phyloP scores from a whole-genome alignment of 2,888 invertebrate species.

The Catocala fraxini region DNA sequence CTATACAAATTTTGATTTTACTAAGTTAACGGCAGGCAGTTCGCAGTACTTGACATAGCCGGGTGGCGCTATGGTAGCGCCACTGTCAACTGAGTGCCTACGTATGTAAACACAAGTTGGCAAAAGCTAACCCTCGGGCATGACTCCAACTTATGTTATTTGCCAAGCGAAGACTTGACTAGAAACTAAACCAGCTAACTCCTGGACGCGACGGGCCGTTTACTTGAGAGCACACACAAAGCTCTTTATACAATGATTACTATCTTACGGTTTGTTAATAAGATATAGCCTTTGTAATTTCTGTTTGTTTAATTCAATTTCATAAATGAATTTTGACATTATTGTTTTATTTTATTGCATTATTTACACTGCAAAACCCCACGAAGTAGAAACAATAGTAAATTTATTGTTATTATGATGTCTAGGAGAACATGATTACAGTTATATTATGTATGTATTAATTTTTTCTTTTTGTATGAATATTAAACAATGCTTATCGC shows the following conservation, averaged over 20 bases:
- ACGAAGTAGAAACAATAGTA: too few relatives aligned
- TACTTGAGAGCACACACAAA: constrained; percentile 41
- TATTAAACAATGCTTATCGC: too few relatives aligned
- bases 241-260: constrained; percentile 27
- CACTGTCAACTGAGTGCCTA: constrained; percentile 57
- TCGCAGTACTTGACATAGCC: background rate
- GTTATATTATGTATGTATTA: too few relatives aligned
- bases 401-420: too few relatives aligned
- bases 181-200: constrained; percentile 68
- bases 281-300: background rate
- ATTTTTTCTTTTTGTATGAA: too few relatives aligned
- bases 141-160: constrained; percentile 70
- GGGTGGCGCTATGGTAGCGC: constrained; percentile 44
- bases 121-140: constrained; percentile 64
- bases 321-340: background rate
- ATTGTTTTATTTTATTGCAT: too few relatives aligned
- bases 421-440: too few relatives aligned
- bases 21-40: constrained; percentile 53
- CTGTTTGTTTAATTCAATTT: background rate
- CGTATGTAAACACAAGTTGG: constrained; percentile 70
- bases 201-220: constrained; percentile 56
- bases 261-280: constrained; percentile 4
- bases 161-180: constrained; percentile 65
- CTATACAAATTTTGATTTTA: constrained; percentile 71
- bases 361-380: too few relatives aligned